phyloP scores from a whole-genome alignment of 2,113 vertebrate genomes.

The Anguilla japonica region DNA sequence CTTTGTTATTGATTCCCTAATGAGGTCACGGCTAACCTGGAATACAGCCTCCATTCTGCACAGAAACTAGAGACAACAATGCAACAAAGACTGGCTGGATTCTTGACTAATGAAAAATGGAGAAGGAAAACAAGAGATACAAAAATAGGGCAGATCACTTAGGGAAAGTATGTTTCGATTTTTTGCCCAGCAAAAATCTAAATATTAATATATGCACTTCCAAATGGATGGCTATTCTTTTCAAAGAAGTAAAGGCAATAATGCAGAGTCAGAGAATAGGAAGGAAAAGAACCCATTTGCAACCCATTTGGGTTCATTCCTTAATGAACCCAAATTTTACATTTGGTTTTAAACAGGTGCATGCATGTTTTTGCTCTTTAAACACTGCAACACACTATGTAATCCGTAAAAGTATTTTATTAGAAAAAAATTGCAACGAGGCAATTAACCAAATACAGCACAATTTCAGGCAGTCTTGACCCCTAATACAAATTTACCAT shows the following conservation, averaged over 20 bases:
- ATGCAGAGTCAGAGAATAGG: too few relatives aligned
- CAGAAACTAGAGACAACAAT: neutral
- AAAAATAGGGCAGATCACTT: neutral
- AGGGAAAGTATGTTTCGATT: too few relatives aligned
- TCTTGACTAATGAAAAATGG: neutral
- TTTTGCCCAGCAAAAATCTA: too few relatives aligned
- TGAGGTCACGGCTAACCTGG: too few relatives aligned
- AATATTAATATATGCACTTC: neutral
- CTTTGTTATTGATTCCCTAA: too few relatives aligned
- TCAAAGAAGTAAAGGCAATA: neutral
- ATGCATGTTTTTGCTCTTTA: neutral
- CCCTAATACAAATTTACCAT: constrained; percentile 83
- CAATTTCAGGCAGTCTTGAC: constrained; percentile 81
- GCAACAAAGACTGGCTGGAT: neutral
- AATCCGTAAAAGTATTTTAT: constrained; percentile 67
- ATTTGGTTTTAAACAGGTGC: neutral
- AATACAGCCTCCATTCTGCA: too few relatives aligned
- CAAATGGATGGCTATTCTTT: neutral
- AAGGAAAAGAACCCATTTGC: neutral
- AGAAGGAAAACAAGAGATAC: neutral
- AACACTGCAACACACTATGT: neutral
- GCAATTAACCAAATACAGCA: constrained; percentile 67
- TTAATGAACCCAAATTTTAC: neutral
- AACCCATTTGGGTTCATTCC: too few relatives aligned
- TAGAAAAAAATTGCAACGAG: constrained; percentile 75